These are phyloP conservation scores for Leptarthrus brevirostris DNA, from an alignment of 2,888 invertebrate species.

Conservation along the genomic window DNA sequence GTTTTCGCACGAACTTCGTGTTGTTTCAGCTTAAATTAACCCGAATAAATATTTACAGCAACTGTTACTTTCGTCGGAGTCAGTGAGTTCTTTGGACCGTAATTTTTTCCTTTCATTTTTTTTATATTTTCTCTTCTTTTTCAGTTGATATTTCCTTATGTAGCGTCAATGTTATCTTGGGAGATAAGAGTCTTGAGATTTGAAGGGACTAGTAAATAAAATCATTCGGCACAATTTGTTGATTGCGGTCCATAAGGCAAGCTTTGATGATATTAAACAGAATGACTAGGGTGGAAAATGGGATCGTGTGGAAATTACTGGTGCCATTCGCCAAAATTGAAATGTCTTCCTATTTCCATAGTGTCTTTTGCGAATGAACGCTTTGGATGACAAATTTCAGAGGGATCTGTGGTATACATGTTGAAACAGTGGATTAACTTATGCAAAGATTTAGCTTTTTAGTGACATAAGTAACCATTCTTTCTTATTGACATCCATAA, in stretches of 20 bases:
- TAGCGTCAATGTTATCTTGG: conserved; percentile 10
- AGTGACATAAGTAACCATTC: no score
- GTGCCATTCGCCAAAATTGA: conserved; percentile 32
- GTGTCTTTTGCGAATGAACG: background rate
- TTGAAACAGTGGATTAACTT: no score
- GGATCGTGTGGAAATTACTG: conserved; percentile 16
- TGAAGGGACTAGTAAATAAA: conserved; percentile 8
- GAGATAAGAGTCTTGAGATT: conserved; percentile 10
- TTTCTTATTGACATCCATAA: no score
- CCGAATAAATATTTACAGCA: conserved; percentile 42
- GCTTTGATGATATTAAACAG: conserved; percentile 36
- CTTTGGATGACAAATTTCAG: conserved; percentile 5
- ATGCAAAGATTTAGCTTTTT: no score
- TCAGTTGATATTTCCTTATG: background rate
- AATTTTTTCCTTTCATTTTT: conserved; percentile 21
- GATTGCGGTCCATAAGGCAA: conserved; percentile 43
- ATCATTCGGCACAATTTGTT: conserved; percentile 40
- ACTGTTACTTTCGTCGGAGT: conserved; percentile 26
- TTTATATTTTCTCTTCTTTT: conserved; percentile 11
- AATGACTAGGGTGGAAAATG: conserved; percentile 8
- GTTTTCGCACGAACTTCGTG: conserved; percentile 6
- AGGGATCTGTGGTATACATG: no score
- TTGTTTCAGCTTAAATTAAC: conserved; percentile 23
- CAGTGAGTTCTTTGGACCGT: conserved; percentile 30
- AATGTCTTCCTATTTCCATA: conserved; percentile 28